Base-by-base conservation (phyloP, 2,888 invertebrate genomes). In the Merodon equestris region DNA sequence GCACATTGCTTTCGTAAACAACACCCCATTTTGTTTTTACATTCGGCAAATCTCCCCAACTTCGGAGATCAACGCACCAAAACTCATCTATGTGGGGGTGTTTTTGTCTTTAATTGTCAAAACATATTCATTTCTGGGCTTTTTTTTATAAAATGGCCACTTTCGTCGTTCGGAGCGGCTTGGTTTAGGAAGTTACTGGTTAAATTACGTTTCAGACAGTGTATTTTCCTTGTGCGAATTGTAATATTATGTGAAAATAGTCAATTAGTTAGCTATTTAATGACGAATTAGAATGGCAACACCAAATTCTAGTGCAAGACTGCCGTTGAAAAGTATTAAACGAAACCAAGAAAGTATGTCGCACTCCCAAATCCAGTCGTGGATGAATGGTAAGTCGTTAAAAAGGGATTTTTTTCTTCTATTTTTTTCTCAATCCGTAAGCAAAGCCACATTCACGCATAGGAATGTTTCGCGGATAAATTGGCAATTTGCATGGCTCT, bases 311-410 rank as follows among this genome's bases (percentile, higher is more conserved):
- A 71, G 83, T 19, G 83, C 85, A 81, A 82, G 86, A 58, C 83
- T 86, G 64, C 83, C 84, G 54, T 79, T 86, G 12, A 87, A 86
- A 74, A 82, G 85, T 15, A 93, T 92, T 79, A 95, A 94, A 90
- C 92, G 94, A 85, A 92, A 93, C 88, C 93, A 93, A 86, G 94
- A 94, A 87, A 92, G 91, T 86, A 93, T 95, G 91, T 92, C 94
- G 82, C 93, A 95, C 84, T 92, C 94, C 63, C 95, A 95, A 90
- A 94, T 94, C 45, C 94, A 94, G 89, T 92, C 94, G 85, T 96
- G 95, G 95, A 94, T 95, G 91, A 95, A 95, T 89, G 95, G 95
- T 95, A 91, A 93, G 87, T 93, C 85, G 56, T 64, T n/a, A 44
- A n/a, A 42, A 12, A 2, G 18, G 3, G 7, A 4, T 4, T 27